phyloP scores from a whole-genome alignment of 2,888 invertebrate species.

The Scaptomyza reducta region DNA sequence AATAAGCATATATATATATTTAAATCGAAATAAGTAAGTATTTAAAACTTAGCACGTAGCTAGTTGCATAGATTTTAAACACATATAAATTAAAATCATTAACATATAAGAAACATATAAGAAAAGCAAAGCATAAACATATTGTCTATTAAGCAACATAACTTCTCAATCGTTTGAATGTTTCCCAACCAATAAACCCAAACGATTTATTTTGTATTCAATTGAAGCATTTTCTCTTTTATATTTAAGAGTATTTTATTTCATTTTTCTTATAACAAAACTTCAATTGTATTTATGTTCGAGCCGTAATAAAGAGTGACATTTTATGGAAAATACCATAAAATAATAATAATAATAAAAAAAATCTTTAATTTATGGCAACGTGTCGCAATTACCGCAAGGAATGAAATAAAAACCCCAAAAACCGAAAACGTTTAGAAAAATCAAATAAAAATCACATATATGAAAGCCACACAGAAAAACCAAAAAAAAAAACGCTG shows the following conservation, averaged over 20 bases:
- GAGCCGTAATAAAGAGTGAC: constrained; percentile 71
- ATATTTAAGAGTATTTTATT: constrained; percentile 32
- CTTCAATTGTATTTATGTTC: constrained; percentile 54
- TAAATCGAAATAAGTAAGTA: not conserved
- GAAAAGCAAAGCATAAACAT: constrained; percentile 10
- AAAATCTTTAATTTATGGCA: constrained; percentile 19
- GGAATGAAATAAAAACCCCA: not conserved
- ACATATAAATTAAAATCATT: constrained; percentile 36
- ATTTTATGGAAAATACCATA: constrained; percentile 60
- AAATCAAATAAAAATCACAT: constrained; percentile 26
- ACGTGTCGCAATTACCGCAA: constrained; percentile 26
- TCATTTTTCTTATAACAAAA: constrained; percentile 31
- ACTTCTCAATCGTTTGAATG: constrained; percentile 42
- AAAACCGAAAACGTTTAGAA: constrained; percentile 27
- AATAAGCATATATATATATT: constrained; percentile 3
- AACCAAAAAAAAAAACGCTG: constrained; percentile 1
- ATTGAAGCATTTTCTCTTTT: too few relatives aligned
- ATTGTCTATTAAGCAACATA: constrained; percentile 3
- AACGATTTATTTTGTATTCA: constrained; percentile 39
- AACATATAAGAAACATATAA: constrained; percentile 20
- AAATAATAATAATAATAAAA: not conserved
- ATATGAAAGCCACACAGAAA: constrained; percentile 15
- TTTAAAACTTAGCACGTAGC: constrained; percentile 65
- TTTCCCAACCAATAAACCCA: constrained; percentile 52
- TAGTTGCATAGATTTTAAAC: constrained; percentile 68